Conservation (phyloP, 2,797 vertebrate species). For the Gymnoscopelus braueri region DNA sequence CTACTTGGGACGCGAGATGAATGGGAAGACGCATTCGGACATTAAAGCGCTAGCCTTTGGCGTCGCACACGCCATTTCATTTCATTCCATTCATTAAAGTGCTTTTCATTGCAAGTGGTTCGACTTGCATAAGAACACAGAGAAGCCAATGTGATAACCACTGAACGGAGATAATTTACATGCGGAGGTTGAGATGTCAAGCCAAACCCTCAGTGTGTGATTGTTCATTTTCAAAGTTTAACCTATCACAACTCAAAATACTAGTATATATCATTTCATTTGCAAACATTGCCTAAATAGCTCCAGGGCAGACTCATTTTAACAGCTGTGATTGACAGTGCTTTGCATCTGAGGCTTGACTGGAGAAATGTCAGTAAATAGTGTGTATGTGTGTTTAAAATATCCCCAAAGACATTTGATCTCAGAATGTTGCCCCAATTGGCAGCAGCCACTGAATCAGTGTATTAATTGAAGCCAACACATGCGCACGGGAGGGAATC, state of each 20-base stretch:
- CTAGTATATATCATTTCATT: background rate
- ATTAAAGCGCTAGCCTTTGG: constrained; percentile 4
- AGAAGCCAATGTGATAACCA: background rate
- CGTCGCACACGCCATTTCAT: constrained; percentile 28
- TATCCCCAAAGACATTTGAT: constrained; percentile 1
- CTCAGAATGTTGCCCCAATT: constrained; percentile 35
- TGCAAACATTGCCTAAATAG: constrained; percentile 8
- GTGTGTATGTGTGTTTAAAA: constrained; percentile 10
- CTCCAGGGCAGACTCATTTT: constrained; percentile 40
- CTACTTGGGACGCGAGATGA: constrained; percentile 48
- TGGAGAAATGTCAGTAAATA: constrained; percentile 44
- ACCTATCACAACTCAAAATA: too few species aligned
- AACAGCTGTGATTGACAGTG: constrained; percentile 52
- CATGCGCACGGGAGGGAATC: too few species aligned
- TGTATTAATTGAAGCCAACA: background rate
- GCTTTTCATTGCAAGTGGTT: constrained; percentile 20
- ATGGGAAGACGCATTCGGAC: constrained; percentile 27
- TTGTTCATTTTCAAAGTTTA: too few species aligned
- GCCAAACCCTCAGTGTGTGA: background rate
- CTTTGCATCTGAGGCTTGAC: constrained; percentile 42
- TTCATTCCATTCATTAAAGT: constrained; percentile 31
- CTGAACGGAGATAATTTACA: constrained; percentile 1
- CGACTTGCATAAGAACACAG: background rate
- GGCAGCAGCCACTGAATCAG: constrained; percentile 24
- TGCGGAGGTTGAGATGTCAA: background rate